Evolutionary conservation across 1,140 invertebrate species (phyloP).

Genomic region (Zeugodacus cucurbitae): DNA sequence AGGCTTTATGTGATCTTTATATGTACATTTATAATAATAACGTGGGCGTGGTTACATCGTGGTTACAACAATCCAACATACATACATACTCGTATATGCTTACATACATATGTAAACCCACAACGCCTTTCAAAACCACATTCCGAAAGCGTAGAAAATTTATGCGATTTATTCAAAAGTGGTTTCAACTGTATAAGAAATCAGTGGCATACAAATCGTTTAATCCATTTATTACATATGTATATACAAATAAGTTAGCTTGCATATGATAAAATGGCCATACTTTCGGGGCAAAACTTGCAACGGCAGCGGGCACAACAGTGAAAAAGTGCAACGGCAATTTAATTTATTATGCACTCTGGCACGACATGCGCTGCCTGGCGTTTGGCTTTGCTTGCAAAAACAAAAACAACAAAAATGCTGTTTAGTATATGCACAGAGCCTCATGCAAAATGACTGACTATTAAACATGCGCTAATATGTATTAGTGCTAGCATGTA

Average conservation of each 20-base stretch:
- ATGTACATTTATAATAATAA: no score
- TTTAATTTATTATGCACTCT: slow-evolving; percentile 15
- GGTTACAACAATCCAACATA: no score
- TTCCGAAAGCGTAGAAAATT: no score
- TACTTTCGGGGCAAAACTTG: not conserved
- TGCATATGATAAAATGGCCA: not conserved
- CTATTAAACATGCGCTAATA: not conserved
- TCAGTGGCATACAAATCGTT: no score
- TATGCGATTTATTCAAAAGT: no score
- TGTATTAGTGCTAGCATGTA: not conserved
- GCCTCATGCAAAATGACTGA: not conserved
- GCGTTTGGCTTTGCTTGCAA: not conserved
- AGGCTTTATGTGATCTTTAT: no score
- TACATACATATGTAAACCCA: no score
- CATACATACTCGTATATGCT: no score
- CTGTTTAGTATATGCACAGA: not conserved
- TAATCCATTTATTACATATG: not conserved
- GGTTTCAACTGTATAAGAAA: no score
- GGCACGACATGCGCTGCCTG: not conserved
- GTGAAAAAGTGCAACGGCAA: not conserved
- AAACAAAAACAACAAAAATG: not conserved
- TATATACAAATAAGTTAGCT: not conserved
- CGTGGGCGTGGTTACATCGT: no score
- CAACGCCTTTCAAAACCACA: no score
- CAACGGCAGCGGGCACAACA: not conserved